Evolutionary conservation across 2,888 invertebrate species (phyloP).

Genomic region (Drosophila demipolita): DNA sequence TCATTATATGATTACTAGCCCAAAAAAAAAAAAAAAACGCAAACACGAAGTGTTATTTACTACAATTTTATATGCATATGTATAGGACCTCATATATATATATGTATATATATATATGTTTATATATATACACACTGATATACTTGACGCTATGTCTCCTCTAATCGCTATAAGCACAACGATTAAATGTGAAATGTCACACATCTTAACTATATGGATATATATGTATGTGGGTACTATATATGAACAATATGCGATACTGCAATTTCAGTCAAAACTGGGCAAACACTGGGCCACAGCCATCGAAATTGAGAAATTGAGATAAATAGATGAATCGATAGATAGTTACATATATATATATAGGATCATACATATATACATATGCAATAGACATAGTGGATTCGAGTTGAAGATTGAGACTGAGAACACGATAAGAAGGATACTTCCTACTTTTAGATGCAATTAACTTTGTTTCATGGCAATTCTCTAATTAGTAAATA

Average conservation of each 20-base stretch:
- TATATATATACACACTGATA: slow-evolving; percentile 57
- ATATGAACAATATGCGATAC: slow-evolving; percentile 22
- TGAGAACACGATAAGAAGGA: slow-evolving; percentile 6
- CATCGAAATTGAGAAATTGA: slow-evolving; percentile 41
- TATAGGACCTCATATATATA: slow-evolving; percentile 32
- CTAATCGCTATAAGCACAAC: slow-evolving; percentile 7
- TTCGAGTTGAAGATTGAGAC: neutral
- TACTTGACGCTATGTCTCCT: slow-evolving; percentile 51
- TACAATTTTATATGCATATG: slow-evolving; percentile 42
- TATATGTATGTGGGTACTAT: slow-evolving; percentile 2
- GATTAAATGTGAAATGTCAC: slow-evolving; percentile 7
- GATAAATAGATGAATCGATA: slow-evolving; percentile 17
- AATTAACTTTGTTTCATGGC: slow-evolving; percentile 1
- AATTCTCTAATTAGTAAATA: slow-evolving; percentile 3
- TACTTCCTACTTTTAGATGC: neutral
- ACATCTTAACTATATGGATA: slow-evolving; percentile 12
- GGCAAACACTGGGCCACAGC: slow-evolving; percentile 39
- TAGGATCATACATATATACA: neutral
- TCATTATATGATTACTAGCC: slow-evolving; percentile 48
- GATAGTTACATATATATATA: neutral
- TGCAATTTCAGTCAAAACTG: slow-evolving; percentile 60
- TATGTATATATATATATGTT: slow-evolving; percentile 32
- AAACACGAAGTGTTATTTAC: slow-evolving; percentile 17
- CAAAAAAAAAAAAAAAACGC: slow-evolving; percentile 37
- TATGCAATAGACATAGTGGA: neutral